These are phyloP conservation scores for Sapajus apella DNA, from an alignment of 2,113 vertebrate species.

Conservation along the genomic window DNA sequence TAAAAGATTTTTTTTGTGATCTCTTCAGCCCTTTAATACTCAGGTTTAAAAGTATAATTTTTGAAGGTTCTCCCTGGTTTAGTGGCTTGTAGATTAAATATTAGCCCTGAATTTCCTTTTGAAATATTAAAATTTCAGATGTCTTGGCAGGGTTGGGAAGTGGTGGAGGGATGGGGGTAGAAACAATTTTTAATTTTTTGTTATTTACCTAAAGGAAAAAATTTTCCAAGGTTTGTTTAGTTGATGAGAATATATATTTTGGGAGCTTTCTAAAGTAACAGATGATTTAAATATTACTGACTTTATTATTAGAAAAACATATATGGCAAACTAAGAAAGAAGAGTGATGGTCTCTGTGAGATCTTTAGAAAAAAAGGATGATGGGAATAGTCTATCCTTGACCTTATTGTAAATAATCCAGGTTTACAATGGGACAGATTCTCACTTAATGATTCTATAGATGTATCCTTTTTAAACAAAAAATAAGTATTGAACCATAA, in stretches of 20 bases:
- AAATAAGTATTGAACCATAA: not conserved
- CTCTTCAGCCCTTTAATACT: not conserved
- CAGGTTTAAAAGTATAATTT: conserved; percentile 11
- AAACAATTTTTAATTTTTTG: not conserved
- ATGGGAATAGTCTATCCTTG: not conserved
- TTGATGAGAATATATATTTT: not conserved
- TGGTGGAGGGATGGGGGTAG: not conserved
- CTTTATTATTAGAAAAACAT: not conserved
- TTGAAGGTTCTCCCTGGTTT: not conserved
- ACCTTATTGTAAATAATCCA: not conserved
- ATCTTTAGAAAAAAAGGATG: not conserved
- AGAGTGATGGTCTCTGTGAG: not conserved
- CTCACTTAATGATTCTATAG: not conserved
- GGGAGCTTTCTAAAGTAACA: not conserved
- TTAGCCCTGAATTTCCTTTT: not conserved
- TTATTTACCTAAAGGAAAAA: not conserved
- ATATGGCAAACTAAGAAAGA: not conserved
- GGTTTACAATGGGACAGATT: not conserved
- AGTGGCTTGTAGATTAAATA: not conserved
- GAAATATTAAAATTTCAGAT: not conserved
- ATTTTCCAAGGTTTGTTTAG: not conserved
- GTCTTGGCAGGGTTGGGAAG: not conserved
- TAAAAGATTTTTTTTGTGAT: not conserved
- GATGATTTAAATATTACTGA: not conserved
- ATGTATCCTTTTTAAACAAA: not conserved